These are phyloP conservation scores for Sylvietta virens DNA, from an alignment of 2,113 vertebrate species.

Conservation along the genomic window DNA sequence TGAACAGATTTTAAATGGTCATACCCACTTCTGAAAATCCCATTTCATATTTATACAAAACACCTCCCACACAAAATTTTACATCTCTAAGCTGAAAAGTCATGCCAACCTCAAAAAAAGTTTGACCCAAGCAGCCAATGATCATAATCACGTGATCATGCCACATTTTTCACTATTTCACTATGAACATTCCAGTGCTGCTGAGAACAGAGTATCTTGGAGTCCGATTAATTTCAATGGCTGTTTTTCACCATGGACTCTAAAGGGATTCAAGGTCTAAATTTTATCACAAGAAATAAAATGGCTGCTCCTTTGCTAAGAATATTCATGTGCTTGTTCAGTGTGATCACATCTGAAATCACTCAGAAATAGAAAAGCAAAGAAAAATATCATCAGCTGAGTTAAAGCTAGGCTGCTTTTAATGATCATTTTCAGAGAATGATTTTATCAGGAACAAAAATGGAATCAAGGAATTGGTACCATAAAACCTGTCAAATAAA, in stretches of 20 bases:
- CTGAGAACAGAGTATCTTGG: neutral
- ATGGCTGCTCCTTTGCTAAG: neutral
- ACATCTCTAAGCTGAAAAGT: neutral
- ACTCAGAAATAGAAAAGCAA: conserved; percentile 16
- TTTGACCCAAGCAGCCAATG: neutral
- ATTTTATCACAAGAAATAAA: conserved; percentile 4
- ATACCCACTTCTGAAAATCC: neutral
- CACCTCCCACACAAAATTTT: neutral
- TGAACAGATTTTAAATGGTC: neutral
- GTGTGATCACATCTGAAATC: neutral
- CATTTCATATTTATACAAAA: neutral
- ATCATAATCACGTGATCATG: neutral
- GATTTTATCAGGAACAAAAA: conserved; percentile 47
- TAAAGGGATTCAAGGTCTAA: neutral
- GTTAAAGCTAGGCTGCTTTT: conserved; percentile 25
- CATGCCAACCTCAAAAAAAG: neutral
- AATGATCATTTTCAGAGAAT: conserved; percentile 40
- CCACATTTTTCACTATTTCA: neutral
- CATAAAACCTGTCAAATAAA: conserved; percentile 62
- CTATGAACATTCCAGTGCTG: neutral
- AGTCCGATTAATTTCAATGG: neutral
- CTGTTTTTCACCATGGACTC: neutral
- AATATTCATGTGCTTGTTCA: conserved; percentile 1
- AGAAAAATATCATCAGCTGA: conserved; percentile 10
- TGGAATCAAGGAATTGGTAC: conserved; percentile 25